A percentile compares a stretch with the other conserved stretches of the same genome.
Evolutionary conservation across 2,888 invertebrate species (phyloP).

Genomic region (Tridacna gigas): DNA sequence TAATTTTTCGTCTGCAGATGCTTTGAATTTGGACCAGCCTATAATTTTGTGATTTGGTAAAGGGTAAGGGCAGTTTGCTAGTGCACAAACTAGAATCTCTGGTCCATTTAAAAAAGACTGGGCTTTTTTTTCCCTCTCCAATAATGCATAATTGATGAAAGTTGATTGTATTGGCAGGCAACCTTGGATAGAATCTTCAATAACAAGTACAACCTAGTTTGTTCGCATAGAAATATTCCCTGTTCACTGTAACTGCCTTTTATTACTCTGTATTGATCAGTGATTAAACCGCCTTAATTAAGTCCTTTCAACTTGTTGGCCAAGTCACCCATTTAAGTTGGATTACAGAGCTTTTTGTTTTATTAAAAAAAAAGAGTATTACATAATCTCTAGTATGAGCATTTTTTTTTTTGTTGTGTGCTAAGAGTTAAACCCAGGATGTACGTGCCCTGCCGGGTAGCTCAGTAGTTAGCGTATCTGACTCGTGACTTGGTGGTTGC

Average conservation of each 20-base stretch:
- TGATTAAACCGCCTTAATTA: background rate
- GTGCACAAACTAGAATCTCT: background rate
- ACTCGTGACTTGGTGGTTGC: too few species aligned
- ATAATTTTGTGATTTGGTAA: too few species aligned
- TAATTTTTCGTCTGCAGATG: too few species aligned
- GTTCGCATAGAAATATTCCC: background rate
- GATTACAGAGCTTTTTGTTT: too few species aligned
- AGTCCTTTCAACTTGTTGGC: background rate
- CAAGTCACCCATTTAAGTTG: too few species aligned
- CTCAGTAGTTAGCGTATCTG: too few species aligned
- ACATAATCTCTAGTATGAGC: too few species aligned
- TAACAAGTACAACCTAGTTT: background rate
- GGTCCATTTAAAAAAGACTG: background rate
- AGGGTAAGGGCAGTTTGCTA: background rate
- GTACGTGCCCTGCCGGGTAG: too few species aligned
- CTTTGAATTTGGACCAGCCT: too few species aligned
- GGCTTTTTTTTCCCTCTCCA: slow-evolving; percentile 17
- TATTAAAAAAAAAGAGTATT: too few species aligned
- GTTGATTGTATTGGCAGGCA: slow-evolving; percentile 17
- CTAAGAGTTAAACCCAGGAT: too few species aligned
- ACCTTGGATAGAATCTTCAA: slow-evolving; percentile 13
- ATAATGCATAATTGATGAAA: slow-evolving; percentile 19
- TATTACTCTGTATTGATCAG: background rate
- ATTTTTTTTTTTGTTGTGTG: too few species aligned
- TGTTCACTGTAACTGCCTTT: background rate